Percentiles rank a stretch among this genome's conserved stretches.
phyloP scores from a whole-genome alignment of 2,888 invertebrate genomes.

The Meloe dianella region DNA sequence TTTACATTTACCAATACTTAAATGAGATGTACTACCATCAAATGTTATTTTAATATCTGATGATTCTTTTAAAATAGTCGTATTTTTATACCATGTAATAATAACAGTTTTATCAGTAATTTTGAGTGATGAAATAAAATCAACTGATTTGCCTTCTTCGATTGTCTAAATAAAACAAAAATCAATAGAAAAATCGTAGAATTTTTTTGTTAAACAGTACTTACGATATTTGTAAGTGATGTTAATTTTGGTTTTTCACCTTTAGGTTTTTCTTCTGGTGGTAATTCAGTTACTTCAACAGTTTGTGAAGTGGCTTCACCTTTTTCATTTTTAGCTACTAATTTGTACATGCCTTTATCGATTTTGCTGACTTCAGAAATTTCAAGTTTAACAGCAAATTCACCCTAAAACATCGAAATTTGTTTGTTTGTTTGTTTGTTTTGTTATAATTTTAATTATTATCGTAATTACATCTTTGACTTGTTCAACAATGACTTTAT shows the following conservation, averaged over 20 bases:
- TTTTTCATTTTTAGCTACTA: constrained; percentile 91
- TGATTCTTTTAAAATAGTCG: constrained; percentile 77
- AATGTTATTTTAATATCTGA: constrained; percentile 80
- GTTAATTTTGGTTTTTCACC: constrained; percentile 82
- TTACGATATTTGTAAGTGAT: constrained; percentile 77
- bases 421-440: too few species aligned
- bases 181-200: constrained; percentile 3
- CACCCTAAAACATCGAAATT: constrained; percentile 66
- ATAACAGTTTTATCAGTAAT: constrained; percentile 79
- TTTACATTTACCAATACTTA: constrained; percentile 78
- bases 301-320: constrained; percentile 89
- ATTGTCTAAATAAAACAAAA: constrained; percentile 65
- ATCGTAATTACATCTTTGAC: constrained; percentile 71
- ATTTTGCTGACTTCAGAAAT: constrained; percentile 80
- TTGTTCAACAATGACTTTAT: constrained; percentile 78
- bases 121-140: constrained; percentile 77
- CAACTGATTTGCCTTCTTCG: constrained; percentile 77
- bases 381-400: constrained; percentile 89
- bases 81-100: constrained; percentile 86
- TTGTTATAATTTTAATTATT: neutral
- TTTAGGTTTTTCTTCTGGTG: constrained; percentile 75
- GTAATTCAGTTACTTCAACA: constrained; percentile 85
- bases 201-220: constrained; percentile 49
- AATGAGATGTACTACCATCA: constrained; percentile 80
- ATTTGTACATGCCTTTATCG: constrained; percentile 89